A percentile compares a stretch with the other conserved stretches of the same genome.
phyloP scores from a whole-genome alignment of 2,797 vertebrate genomes.

The Diplodus sargus region DNA sequence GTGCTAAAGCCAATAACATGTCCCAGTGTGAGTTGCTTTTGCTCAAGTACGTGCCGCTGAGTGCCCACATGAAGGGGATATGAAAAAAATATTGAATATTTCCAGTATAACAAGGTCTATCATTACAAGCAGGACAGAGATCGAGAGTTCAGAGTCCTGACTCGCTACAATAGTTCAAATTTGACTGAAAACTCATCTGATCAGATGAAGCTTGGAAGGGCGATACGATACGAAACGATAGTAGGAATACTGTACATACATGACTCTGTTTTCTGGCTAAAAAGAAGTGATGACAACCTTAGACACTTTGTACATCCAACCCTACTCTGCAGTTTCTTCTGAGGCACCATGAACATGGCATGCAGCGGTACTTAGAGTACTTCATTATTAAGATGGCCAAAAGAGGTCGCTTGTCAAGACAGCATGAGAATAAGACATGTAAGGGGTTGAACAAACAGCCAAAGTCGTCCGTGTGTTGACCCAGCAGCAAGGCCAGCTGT shows the following conservation, averaged over 20 bases:
- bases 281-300: neutral
- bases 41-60: slow-evolving; percentile 13
- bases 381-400: neutral
- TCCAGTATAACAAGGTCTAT: slow-evolving; percentile 16
- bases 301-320: neutral
- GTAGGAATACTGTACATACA: neutral
- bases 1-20: slow-evolving; percentile 37
- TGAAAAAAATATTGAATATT: neutral
- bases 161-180: slow-evolving; percentile 21
- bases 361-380: neutral
- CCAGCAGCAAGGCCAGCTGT: neutral
- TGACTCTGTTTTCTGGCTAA: too few relatives aligned
- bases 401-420: neutral
- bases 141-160: slow-evolving; percentile 19
- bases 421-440: neutral
- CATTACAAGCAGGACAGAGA: slow-evolving; percentile 22
- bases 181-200: slow-evolving; percentile 25
- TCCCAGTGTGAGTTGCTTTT: slow-evolving; percentile 17
- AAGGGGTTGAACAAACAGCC: neutral
- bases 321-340: too few relatives aligned
- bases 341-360: neutral
- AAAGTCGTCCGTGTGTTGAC: neutral
- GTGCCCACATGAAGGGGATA: slow-evolving; percentile 1
- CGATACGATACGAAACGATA: too few relatives aligned
- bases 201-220: neutral